phyloP scores from a whole-genome alignment of 2,113 vertebrate genomes.

The Sakesphorus luctuosus region DNA sequence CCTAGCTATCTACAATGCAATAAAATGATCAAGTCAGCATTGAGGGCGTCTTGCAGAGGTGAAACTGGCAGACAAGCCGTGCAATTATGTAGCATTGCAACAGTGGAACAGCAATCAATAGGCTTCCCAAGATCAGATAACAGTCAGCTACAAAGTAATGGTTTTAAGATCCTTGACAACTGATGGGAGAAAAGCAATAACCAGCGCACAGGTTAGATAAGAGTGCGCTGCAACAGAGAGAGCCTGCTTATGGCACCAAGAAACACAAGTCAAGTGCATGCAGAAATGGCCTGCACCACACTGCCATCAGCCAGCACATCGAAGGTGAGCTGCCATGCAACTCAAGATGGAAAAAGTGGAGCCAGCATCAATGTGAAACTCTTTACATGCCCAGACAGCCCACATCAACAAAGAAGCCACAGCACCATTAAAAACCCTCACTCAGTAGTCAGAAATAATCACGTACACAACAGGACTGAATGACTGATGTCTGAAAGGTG shows the following conservation, averaged over 20 bases:
- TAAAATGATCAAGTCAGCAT: neutral
- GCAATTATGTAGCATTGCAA: neutral
- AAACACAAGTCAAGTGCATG: neutral
- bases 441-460: neutral
- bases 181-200: neutral
- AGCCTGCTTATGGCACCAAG: neutral
- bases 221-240: accelerated
- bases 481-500: neutral
- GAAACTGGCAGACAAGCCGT: neutral
- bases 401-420: neutral
- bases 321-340: neutral
- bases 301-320: neutral
- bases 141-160: neutral
- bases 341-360: neutral
- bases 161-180: neutral
- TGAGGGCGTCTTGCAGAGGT: neutral
- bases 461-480: neutral
- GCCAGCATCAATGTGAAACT: neutral
- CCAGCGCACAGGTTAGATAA: neutral
- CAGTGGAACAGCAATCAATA: neutral
- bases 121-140: neutral
- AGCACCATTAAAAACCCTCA: neutral
- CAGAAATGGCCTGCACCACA: neutral
- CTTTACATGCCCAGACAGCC: neutral
- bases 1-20: neutral